Conservation (phyloP, 2,797 vertebrate species). For the Galaxias olidus region DNA sequence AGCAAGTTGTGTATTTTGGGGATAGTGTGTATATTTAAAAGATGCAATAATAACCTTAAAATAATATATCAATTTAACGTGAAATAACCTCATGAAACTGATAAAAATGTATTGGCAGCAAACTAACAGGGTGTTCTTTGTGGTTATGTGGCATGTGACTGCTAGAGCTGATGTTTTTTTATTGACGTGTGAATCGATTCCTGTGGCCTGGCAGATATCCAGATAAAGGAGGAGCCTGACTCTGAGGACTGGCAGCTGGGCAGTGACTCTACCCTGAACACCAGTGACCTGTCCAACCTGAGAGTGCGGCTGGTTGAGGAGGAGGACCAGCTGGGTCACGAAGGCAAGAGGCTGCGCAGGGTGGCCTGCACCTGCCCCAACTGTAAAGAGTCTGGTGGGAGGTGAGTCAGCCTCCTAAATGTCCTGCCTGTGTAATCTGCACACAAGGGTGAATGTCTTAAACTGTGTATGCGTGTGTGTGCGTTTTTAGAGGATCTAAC, state of each 20-base stretch:
- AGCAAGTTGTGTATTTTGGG: too few relatives aligned
- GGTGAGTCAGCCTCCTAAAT: constrained; percentile 73
- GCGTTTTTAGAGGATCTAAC: constrained; percentile 85
- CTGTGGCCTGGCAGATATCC: constrained; percentile 82
- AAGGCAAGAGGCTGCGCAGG: constrained; percentile 94
- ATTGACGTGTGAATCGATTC: constrained; percentile 30
- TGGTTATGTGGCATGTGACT: constrained; percentile 24
- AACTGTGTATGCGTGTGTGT: constrained; percentile 2
- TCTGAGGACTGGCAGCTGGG: constrained; percentile 97
- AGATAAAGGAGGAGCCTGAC: constrained; percentile 98
- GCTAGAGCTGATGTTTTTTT: constrained; percentile 24
- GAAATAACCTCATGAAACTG: too few relatives aligned
- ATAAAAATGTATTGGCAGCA: too few relatives aligned
- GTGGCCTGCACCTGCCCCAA: constrained; percentile 99
- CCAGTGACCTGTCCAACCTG: constrained; percentile 94
- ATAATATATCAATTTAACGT: too few relatives aligned
- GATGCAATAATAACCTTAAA: too few relatives aligned
- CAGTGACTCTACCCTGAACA: constrained; percentile 94
- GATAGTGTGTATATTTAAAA: too few relatives aligned
- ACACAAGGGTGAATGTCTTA: background rate
- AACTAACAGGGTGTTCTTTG: too few relatives aligned
- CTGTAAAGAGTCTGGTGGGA: constrained; percentile 98
- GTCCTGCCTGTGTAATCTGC: background rate
- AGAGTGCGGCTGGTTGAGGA: constrained; percentile 93
- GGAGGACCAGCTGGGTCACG: constrained; percentile 92